Evolutionary conservation across 2,797 vertebrate species (phyloP), one percentile per base, ranked within the genome.

Genomic region (Sebastes vulpes): DNA sequence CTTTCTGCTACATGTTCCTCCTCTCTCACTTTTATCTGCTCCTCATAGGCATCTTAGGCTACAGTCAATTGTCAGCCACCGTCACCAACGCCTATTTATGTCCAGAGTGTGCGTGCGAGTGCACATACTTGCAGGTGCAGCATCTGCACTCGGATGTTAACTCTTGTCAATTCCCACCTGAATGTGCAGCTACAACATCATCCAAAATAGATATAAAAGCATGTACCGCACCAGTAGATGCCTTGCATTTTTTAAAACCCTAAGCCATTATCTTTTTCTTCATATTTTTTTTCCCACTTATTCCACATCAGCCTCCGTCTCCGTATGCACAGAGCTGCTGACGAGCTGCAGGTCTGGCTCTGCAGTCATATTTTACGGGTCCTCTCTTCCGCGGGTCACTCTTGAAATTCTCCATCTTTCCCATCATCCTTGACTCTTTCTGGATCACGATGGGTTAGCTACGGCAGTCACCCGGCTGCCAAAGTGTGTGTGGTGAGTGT

Each of bases 391-490:
- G 4, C 2, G 38, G 71, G 64, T 85, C 72, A 84, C 26, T 72
- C 68, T 84, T 85, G 25, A 90, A 86, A 84, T 68, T 21, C 23
- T 76, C 66, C 81, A 78, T 61, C 84, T 89, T 86, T 74, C 58
- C 69, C 75, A 82, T 89, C 85, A 85, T 57, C 77, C 65, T 72
- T 63, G 77, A 88, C 87, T 89, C 69, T 87, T 69, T 82, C 72
- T 83, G 82, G 84, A 72, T 83, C 42, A 9, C 6, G 23, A 81
- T 59, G 29, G 64, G 68, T 81, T 88, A 71, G 75, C 59, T 53
- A 82, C 12, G 25, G 72, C 58, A 61, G 58, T 83, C 69, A 32
- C n/a, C 38, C 2, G 7, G 58, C 59, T 72, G 72, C 31, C 58
- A 65, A 28, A n/a, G 73, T 74, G 28, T 60, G 58, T 32, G 58